Conservation (phyloP, 2,797 vertebrate species). For the Poecilia gillii region DNA sequence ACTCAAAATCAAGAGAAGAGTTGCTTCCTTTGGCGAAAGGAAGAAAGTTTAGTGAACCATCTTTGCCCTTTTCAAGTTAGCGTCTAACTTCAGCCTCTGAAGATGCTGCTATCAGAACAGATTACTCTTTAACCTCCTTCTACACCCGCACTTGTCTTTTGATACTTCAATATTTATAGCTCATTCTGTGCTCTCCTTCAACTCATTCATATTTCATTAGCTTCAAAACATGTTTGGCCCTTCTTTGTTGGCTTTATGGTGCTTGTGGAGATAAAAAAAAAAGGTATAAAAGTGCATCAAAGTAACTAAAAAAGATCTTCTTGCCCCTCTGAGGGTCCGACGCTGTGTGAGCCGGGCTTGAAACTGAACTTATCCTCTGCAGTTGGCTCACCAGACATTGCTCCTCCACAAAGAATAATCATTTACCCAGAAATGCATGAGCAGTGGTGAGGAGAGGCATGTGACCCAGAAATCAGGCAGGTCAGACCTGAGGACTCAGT, state of each 20-base stretch:
- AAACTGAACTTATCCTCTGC: not conserved
- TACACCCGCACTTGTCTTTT: not conserved
- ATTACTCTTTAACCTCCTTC: not conserved
- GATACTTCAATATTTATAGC: slow-evolving; percentile 4
- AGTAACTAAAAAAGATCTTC: not conserved
- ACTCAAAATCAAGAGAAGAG: not conserved
- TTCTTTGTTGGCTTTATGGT: not conserved
- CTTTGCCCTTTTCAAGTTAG: not conserved
- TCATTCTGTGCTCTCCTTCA: not conserved
- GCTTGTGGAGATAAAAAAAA: not conserved
- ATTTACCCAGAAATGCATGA: slow-evolving; percentile 49
- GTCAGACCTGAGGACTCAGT: slow-evolving; percentile 57
- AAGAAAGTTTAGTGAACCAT: not conserved
- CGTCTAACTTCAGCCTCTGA: not conserved
- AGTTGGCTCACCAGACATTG: not conserved
- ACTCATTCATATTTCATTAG: not conserved
- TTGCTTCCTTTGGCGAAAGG: not conserved
- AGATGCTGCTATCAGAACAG: too few relatives aligned
- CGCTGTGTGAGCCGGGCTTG: not conserved
- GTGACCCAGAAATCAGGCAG: slow-evolving; percentile 62
- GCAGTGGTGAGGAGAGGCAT: slow-evolving; percentile 48
- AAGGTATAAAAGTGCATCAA: not conserved
- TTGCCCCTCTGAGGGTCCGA: not conserved
- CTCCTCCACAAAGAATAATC: slow-evolving; percentile 28
- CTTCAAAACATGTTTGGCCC: not conserved